Evolutionary conservation across 1,140 invertebrate genomes (phyloP).

Genomic region (Drosophila kohkoa): DNA sequence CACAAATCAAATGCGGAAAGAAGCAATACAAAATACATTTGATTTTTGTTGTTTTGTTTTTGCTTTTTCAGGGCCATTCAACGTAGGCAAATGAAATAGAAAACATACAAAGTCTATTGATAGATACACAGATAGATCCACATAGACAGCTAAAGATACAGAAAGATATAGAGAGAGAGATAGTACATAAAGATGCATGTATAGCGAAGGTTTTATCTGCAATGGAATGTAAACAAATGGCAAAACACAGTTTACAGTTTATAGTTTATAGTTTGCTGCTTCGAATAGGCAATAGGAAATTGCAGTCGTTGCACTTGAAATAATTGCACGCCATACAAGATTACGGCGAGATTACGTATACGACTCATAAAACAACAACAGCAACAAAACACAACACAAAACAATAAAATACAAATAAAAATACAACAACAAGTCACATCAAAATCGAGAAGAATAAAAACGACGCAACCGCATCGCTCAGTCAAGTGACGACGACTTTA

Average conservation of each 20-base stretch:
- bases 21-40: slow-evolving; percentile 52
- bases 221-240: slow-evolving; percentile 44
- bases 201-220: slow-evolving; percentile 18
- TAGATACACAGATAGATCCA: slow-evolving; percentile 19
- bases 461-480: background rate
- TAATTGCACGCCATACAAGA: slow-evolving; percentile 46
- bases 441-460: slow-evolving; percentile 2
- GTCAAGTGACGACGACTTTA: background rate
- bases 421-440: background rate
- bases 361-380: slow-evolving; percentile 35
- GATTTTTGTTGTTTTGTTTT: too few relatives aligned
- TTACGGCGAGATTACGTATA: slow-evolving; percentile 54
- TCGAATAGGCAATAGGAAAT: slow-evolving; percentile 43
- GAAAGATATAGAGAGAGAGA: slow-evolving; percentile 2
- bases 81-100: slow-evolving; percentile 62
- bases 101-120: slow-evolving; percentile 64
- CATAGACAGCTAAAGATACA: background rate
- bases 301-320: slow-evolving; percentile 56
- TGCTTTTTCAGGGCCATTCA: slow-evolving; percentile 51
- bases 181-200: slow-evolving; percentile 4
- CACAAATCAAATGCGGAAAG: slow-evolving; percentile 63
- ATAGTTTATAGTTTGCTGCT: slow-evolving; percentile 4
- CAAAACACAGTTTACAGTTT: slow-evolving; percentile 11
- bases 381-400: slow-evolving; percentile 2
- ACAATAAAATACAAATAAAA: slow-evolving; percentile 8